Evolutionary conservation across 2,113 vertebrate species (phyloP).

Genomic region (Scopus umbretta): DNA sequence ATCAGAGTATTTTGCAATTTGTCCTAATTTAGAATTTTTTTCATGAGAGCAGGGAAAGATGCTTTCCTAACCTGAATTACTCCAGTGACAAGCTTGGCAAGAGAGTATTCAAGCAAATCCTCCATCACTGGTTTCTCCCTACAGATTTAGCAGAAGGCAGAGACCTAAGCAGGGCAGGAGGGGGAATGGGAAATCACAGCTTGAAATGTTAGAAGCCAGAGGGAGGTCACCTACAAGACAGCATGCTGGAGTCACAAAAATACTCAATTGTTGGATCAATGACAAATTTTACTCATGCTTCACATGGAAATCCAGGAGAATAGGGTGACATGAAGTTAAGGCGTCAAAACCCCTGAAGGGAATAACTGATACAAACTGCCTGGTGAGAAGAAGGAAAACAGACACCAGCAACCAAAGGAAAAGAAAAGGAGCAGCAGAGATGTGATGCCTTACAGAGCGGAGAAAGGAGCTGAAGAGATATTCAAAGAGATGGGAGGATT

Average conservation of each 20-base stretch:
- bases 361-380: background rate
- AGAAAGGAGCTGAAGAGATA: background rate
- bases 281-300: background rate
- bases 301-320: background rate
- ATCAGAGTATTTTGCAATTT: background rate
- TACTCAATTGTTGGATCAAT: background rate
- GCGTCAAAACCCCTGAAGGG: background rate
- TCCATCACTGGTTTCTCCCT: background rate
- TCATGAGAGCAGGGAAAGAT: background rate
- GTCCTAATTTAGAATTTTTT: background rate
- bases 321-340: background rate
- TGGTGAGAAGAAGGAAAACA: background rate
- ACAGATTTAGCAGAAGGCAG: background rate
- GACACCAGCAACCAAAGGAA: background rate
- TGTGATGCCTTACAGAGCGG: accelerated
- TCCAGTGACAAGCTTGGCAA: background rate
- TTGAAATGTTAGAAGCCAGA: background rate
- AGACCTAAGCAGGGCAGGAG: background rate
- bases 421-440: background rate
- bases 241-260: background rate
- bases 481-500: background rate
- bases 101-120: background rate
- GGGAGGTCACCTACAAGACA: background rate
- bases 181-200: background rate
- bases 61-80: background rate